phyloP scores from a whole-genome alignment of 2,888 invertebrate species.

The Digitonthophagus gazella region DNA sequence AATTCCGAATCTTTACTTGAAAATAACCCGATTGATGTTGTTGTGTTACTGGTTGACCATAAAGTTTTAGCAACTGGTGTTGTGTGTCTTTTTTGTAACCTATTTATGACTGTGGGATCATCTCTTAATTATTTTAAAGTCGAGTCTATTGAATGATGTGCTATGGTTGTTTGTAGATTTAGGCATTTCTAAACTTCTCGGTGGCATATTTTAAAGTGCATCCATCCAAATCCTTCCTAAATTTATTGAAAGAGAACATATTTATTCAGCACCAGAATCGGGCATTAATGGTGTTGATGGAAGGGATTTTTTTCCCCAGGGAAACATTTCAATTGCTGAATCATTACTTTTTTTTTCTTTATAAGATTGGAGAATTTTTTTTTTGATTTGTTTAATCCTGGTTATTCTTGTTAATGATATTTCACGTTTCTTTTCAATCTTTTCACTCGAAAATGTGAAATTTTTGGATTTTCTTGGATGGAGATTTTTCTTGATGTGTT shows the following conservation, averaged over 20 bases:
- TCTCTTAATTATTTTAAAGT: conserved; percentile 56
- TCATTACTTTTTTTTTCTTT: conserved; percentile 54
- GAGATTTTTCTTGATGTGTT: too few species aligned
- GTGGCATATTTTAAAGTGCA: conserved; percentile 56
- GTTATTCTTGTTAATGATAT: conserved; percentile 1
- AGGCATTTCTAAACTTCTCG: conserved; percentile 55
- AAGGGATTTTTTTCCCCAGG: conserved; percentile 47
- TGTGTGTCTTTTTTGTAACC: conserved; percentile 48
- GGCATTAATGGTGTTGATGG: conserved; percentile 42
- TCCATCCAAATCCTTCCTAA: conserved; percentile 65
- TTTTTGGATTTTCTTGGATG: too few species aligned
- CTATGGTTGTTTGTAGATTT: conserved; percentile 40
- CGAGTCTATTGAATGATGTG: conserved; percentile 60
- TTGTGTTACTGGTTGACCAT: conserved; percentile 50
- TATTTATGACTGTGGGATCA: conserved; percentile 49
- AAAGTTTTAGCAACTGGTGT: conserved; percentile 51
- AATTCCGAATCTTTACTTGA: conserved; percentile 63
- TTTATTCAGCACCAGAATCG: conserved; percentile 52
- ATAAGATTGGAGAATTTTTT: too few species aligned
- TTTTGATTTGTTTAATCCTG: conserved; percentile 5
- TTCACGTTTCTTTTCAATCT: conserved; percentile 10
- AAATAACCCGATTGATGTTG: conserved; percentile 53
- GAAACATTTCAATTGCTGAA: conserved; percentile 54
- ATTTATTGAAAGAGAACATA: conserved; percentile 56
- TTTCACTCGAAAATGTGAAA: too few species aligned